phyloP scores from a whole-genome alignment of 2,113 vertebrate species.

The Neolamprologus hecqui region DNA sequence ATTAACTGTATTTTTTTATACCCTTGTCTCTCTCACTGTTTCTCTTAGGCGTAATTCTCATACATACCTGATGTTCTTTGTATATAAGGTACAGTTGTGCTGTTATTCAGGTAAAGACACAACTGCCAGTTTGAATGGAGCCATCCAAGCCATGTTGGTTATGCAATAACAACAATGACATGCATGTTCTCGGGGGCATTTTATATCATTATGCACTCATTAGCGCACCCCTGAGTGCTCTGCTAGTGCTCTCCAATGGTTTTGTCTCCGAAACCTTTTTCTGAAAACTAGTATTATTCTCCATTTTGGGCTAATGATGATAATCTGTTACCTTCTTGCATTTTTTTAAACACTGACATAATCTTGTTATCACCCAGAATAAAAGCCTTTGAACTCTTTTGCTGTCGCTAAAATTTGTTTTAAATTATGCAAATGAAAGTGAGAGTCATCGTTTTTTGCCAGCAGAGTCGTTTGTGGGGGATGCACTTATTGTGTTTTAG shows the following conservation, averaged over 20 bases:
- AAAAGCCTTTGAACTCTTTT: not conserved
- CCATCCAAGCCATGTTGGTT: not conserved
- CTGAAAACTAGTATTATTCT: not conserved
- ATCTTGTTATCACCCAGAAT: not conserved
- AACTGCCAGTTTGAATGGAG: not conserved
- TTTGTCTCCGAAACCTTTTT: not conserved
- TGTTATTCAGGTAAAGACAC: not conserved
- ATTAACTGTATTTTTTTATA: not conserved
- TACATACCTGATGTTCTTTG: not conserved
- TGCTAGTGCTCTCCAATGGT: not conserved
- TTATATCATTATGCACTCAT: conserved; percentile 17
- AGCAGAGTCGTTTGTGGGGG: not conserved
- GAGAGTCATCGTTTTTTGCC: not conserved
- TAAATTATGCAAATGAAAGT: not conserved
- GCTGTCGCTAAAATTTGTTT: conserved; percentile 5
- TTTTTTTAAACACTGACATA: not conserved
- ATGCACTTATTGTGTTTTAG: not conserved
- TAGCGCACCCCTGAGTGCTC: not conserved
- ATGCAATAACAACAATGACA: conserved; percentile 17
- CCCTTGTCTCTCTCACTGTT: not conserved
- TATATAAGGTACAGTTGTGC: not conserved
- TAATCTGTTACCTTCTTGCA: not conserved
- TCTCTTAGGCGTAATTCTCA: not conserved
- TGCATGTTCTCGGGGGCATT: not conserved
- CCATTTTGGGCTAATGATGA: not conserved